A percentile compares a stretch with the other conserved stretches of the same genome.
Conservation (phyloP, 2,888 invertebrate species). For the Diaperis boleti region DNA sequence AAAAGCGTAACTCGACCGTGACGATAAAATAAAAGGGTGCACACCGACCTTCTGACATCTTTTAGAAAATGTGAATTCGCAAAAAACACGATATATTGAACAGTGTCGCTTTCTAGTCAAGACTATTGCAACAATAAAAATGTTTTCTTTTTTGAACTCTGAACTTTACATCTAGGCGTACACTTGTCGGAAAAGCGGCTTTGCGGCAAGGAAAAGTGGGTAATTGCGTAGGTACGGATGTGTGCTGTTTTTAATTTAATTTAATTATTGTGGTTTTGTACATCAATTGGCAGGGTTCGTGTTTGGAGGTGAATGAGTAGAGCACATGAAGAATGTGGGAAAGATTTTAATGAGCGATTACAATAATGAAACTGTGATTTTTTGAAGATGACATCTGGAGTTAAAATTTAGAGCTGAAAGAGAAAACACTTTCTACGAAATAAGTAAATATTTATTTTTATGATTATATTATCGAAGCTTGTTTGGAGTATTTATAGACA, state of each 20-base stretch:
- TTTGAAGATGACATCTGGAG: too few species aligned
- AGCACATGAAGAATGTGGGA: background rate
- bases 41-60: background rate
- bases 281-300: background rate
- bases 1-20: background rate
- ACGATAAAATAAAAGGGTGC: slow-evolving; percentile 2
- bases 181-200: slow-evolving; percentile 8
- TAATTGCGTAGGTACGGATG: background rate
- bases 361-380: background rate
- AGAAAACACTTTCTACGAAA: too few species aligned
- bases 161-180: slow-evolving; percentile 17
- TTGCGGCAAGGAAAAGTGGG: slow-evolving; percentile 6
- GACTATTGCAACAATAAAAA: slow-evolving; percentile 16
- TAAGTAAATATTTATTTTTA: too few species aligned
- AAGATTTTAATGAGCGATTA: slow-evolving; percentile 6
- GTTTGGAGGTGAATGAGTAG: background rate
- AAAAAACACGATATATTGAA: background rate
- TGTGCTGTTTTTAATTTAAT: too few species aligned
- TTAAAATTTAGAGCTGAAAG: too few species aligned
- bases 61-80: background rate
- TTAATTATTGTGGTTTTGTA: background rate
- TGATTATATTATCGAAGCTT: too few species aligned
- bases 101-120: slow-evolving; percentile 14
- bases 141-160: slow-evolving; percentile 12
- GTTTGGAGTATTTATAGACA: too few species aligned